Percentiles rank a stretch among this genome's conserved stretches.
phyloP scores from a whole-genome alignment of 2,113 vertebrate species.

The Phyllostomus discolor region DNA sequence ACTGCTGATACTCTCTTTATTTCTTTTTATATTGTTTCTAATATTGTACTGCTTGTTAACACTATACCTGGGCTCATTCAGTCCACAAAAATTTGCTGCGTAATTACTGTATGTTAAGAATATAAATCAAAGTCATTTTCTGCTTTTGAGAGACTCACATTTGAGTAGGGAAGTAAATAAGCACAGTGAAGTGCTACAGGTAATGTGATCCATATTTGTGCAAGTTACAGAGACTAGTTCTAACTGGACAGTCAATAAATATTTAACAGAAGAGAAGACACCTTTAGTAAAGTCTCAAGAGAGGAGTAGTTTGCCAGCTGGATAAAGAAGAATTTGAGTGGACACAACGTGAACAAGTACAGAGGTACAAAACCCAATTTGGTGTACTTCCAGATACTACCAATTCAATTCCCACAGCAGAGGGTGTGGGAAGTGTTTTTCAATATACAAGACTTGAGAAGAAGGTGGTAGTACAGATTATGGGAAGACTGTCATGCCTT shows the following conservation, averaged over 20 bases:
- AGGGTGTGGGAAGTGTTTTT: conserved; percentile 6
- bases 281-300: background rate
- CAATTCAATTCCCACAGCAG: conserved; percentile 20
- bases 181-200: background rate
- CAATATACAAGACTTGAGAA: background rate
- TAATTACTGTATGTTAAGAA: background rate
- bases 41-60: background rate
- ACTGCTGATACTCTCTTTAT: background rate
- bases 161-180: background rate
- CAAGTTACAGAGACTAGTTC: background rate
- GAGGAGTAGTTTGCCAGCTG: conserved; percentile 2
- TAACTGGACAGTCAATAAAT: background rate
- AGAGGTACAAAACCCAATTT: background rate
- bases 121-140: background rate
- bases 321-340: background rate
- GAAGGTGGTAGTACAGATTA: background rate
- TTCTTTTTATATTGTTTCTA: background rate
- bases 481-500: background rate
- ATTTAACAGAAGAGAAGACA: background rate
- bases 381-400: background rate
- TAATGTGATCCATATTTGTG: background rate
- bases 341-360: background rate
- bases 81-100: conserved; percentile 13
- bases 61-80: background rate
- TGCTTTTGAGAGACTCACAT: background rate